Conservation (phyloP, 2,797 vertebrate species). For the Galaxias olidus region DNA sequence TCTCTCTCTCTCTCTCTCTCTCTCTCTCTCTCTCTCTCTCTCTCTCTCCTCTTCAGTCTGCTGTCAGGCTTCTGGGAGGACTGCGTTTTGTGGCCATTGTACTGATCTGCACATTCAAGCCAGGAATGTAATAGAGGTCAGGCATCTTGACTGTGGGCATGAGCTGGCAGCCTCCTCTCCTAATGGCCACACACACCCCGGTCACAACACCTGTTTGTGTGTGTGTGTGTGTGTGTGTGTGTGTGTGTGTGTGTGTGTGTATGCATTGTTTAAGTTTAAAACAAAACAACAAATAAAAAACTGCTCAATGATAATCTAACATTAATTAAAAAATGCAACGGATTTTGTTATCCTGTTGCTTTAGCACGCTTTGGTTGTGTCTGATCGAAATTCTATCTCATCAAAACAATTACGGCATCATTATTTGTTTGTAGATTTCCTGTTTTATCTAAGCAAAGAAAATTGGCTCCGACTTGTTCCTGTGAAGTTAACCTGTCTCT, state of each 20-base stretch:
- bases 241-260: background rate
- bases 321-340: no score
- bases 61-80: background rate
- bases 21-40: no score
- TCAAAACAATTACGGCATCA: background rate
- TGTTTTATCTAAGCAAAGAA: background rate
- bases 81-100: slow-evolving; percentile 27
- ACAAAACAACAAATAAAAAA: background rate
- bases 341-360: no score
- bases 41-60: no score
- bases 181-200: slow-evolving; percentile 33
- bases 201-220: slow-evolving; percentile 40
- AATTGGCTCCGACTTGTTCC: slow-evolving; percentile 39
- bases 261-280: background rate
- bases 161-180: slow-evolving; percentile 47
- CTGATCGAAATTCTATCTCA: background rate
- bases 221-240: slow-evolving; percentile 25
- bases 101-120: slow-evolving; percentile 30
- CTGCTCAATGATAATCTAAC: no score
- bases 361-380: no score
- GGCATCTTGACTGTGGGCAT: slow-evolving; percentile 52
- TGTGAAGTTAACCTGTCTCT: slow-evolving; percentile 55
- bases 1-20: no score
- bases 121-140: slow-evolving; percentile 55
- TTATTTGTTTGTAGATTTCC: background rate